Evolutionary conservation across 2,113 vertebrate genomes (phyloP).

Genomic region (Entosphenus tridentatus): DNA sequence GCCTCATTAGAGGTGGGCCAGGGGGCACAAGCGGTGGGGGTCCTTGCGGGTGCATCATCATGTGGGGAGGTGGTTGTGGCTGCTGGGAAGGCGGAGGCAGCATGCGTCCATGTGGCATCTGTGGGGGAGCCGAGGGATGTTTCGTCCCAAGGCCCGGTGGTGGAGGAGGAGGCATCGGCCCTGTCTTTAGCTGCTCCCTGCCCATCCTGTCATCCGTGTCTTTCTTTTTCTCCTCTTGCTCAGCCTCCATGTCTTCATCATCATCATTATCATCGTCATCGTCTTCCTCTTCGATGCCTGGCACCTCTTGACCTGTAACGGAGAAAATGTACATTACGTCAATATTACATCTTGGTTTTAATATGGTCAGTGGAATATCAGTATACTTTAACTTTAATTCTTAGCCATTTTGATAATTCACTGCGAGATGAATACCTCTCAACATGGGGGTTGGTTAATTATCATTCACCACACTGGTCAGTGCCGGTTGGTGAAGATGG

Average conservation of each 20-base stretch:
- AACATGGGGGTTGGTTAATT: no score
- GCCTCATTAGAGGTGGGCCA: constrained; percentile 65
- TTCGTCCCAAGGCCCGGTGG: neutral
- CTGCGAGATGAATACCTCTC: no score
- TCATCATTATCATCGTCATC: constrained; percentile 53
- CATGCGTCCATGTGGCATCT: neutral
- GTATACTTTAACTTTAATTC: no score
- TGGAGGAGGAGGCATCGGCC: neutral
- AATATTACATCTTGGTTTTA: no score
- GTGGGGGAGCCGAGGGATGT: neutral
- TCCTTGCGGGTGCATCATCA: constrained; percentile 17
- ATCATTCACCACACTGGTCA: no score
- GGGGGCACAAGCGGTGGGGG: constrained; percentile 36
- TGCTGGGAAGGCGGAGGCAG: neutral
- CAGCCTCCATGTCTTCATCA: constrained; percentile 37
- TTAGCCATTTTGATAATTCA: no score
- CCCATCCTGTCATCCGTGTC: constrained; percentile 1
- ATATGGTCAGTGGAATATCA: no score
- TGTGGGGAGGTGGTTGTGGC: constrained; percentile 5
- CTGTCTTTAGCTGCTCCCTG: constrained; percentile 5
- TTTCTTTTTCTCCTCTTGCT: constrained; percentile 38
- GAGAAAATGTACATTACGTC: constrained; percentile 9
- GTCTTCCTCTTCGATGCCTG: constrained; percentile 52
- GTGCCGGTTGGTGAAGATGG: no score
- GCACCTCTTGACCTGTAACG: constrained; percentile 62